Evolutionary conservation across 1,140 invertebrate species (phyloP).

Genomic region (Plodia interpunctella): DNA sequence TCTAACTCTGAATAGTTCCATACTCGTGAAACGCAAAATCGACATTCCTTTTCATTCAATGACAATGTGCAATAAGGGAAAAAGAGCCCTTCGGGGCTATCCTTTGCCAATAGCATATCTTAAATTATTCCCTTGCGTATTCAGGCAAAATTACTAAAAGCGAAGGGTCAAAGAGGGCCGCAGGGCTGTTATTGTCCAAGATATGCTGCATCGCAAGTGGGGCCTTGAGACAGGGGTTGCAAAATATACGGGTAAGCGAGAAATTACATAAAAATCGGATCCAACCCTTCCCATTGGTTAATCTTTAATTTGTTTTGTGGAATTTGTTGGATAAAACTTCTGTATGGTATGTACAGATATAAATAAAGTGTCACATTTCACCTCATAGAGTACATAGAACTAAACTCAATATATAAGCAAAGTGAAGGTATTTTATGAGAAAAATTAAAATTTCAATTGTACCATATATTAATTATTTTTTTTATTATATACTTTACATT

Average conservation of each 20-base stretch:
- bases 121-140: slow-evolving; percentile 18
- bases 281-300: slow-evolving; percentile 11
- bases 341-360: too few species aligned
- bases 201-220: slow-evolving; percentile 32
- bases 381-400: too few species aligned
- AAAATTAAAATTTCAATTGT: too few species aligned
- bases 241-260: slow-evolving; percentile 22
- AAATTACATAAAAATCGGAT: slow-evolving; percentile 18
- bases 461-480: too few species aligned
- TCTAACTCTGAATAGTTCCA: too few species aligned
- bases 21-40: neutral
- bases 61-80: neutral
- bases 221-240: slow-evolving; percentile 14
- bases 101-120: slow-evolving; percentile 14
- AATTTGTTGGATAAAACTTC: too few species aligned
- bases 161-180: slow-evolving; percentile 22
- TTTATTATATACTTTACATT: too few species aligned
- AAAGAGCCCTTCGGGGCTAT: neutral
- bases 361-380: too few species aligned
- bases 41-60: neutral
- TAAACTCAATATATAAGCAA: too few species aligned
- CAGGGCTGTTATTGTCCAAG: slow-evolving; percentile 29
- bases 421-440: too few species aligned
- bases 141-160: slow-evolving; percentile 26
- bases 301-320: neutral